Evolutionary conservation across 2,888 invertebrate genomes (phyloP), one percentile per base, ranked within the genome.

Genomic region (Raillietiella orientalis): DNA sequence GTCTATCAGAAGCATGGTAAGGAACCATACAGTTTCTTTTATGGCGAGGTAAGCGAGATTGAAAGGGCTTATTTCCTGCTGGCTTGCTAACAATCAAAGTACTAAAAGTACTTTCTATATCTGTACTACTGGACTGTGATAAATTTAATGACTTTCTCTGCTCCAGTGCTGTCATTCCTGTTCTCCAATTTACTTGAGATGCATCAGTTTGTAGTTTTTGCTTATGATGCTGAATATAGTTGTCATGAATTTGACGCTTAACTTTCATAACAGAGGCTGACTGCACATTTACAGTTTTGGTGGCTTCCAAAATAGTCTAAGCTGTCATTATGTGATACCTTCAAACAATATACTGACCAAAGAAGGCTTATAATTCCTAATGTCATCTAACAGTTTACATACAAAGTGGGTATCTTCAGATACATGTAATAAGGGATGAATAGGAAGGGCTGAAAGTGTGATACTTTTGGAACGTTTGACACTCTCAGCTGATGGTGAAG

Each of bases 401-500:
- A n/a, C n/a, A n/a, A n/a, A n/a, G n/a, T n/a, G n/a, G n/a, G n/a
- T n/a, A n/a, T n/a, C n/a, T n/a, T n/a, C n/a, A n/a, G n/a, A n/a
- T n/a, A n/a, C n/a, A n/a, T n/a, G n/a, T n/a, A 56, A 60, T 39
- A 60, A 50, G 27, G 66, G 71, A 50, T 70, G 69, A 10, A 60
- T 42, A 5, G 56, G 55, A 5, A 60, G 48, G 4, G 55, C 55
- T 4, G 38, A 37, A 14, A 58, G 44, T 11, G 59, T 44, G 2
- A 66, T 48, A 21, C 55, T 55, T 48, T 93, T 93, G 8, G 71
- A 63, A 32, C 84, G 57, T 34, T 64, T 64, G 37, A 84, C 70
- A 32, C 77, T 79, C 41, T 84, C 90, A 0, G 61, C 53, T 0
- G 87, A 79, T 0, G 96, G 75, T 1, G 64, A 57, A 23, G 82